Evolutionary conservation across 2,797 vertebrate species (phyloP).

Genomic region (Thamnophis elegans): DNA sequence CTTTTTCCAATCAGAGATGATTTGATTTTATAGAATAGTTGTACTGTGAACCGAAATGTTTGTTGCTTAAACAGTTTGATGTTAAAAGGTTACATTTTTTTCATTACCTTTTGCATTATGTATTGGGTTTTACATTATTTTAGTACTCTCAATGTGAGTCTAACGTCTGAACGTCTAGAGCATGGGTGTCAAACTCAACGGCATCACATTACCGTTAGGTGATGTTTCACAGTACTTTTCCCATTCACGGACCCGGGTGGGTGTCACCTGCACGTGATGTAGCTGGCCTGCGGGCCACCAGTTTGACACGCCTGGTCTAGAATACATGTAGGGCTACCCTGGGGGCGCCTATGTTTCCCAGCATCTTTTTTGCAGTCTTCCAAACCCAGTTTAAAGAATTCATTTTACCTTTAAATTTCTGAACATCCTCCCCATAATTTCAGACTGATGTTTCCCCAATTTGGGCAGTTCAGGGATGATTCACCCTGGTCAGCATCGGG

Average conservation of each 20-base stretch:
- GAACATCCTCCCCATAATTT: background rate
- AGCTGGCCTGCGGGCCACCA: too few species aligned
- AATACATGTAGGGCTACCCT: background rate
- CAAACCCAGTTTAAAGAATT: background rate
- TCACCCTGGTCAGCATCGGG: too few species aligned
- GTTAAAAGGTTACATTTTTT: background rate
- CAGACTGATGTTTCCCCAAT: background rate
- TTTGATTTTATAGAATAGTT: background rate
- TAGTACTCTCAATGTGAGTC: background rate
- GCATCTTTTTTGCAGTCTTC: background rate
- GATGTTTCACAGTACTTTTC: too few species aligned
- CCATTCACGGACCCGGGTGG: too few species aligned
- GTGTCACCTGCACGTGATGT: too few species aligned
- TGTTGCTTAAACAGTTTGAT: background rate
- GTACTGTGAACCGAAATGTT: background rate
- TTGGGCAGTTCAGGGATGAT: background rate
- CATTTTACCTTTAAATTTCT: background rate
- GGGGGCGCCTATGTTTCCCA: background rate
- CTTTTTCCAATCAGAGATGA: background rate
- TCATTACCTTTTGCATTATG: background rate
- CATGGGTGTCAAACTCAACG: too few species aligned
- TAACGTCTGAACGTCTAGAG: background rate
- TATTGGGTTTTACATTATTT: background rate
- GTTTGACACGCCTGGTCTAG: too few species aligned
- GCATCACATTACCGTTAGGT: too few species aligned